phyloP scores from a whole-genome alignment of 2,797 vertebrate genomes.

The Gobio occitaniae region DNA sequence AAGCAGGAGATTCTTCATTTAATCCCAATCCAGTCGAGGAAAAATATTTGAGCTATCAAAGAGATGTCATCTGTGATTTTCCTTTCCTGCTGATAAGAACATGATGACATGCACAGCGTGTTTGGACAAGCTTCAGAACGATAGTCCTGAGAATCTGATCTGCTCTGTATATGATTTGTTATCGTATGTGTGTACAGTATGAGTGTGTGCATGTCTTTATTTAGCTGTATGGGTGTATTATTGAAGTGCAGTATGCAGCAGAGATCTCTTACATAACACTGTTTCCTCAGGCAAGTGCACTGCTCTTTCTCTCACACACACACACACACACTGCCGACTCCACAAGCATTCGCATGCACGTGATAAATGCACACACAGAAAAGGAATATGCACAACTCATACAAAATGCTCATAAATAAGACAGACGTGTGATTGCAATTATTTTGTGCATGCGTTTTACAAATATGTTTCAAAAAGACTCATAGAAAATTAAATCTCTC shows the following conservation, averaged over 20 bases:
- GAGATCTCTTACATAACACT: conserved; percentile 65
- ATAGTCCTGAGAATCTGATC: conserved; percentile 50
- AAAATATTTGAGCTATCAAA: neutral
- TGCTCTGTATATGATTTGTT: conserved; percentile 22
- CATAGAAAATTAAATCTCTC: neutral
- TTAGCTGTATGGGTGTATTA: conserved; percentile 62
- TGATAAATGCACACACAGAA: conserved; percentile 23
- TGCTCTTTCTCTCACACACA: neutral
- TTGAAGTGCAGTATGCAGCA: conserved; percentile 63
- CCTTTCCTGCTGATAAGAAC: neutral
- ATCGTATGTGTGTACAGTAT: conserved; percentile 36
- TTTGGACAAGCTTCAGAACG: conserved; percentile 53
- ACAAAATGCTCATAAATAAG: neutral
- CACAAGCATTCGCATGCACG: conserved; percentile 34
- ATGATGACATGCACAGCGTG: conserved; percentile 2
- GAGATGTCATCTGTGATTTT: neutral
- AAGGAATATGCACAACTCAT: conserved; percentile 9
- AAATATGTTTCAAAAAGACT: neutral
- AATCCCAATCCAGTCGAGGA: neutral
- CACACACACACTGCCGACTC: conserved; percentile 26
- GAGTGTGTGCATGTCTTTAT: conserved; percentile 54
- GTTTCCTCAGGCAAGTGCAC: conserved; percentile 54
- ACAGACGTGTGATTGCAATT: neutral
- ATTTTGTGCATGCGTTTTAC: neutral
- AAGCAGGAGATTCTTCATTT: neutral